A percentile compares a stretch with the other conserved stretches of the same genome.
phyloP scores from a whole-genome alignment of 2,113 vertebrate species.

The Leptocoma aspasia region DNA sequence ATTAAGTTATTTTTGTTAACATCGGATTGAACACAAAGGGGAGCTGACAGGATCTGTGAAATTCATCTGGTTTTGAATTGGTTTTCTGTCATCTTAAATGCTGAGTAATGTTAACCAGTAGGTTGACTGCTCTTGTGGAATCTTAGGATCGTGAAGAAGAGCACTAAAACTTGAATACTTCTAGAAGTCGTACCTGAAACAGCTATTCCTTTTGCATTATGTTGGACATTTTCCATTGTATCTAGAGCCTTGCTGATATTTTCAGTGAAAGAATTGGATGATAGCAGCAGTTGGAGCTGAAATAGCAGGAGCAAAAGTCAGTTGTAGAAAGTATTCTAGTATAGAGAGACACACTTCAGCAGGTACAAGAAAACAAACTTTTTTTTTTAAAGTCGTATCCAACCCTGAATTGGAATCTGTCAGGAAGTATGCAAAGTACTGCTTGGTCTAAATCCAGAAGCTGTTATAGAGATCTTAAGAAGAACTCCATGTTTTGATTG shows the following conservation, averaged over 20 bases:
- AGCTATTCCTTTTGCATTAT: not conserved
- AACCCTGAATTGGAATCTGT: not conserved
- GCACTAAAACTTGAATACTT: not conserved
- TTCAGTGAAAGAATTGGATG: not conserved
- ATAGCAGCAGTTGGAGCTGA: not conserved
- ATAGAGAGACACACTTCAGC: not conserved
- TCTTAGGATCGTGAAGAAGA: not conserved
- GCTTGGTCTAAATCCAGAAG: not conserved
- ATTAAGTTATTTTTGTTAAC: not conserved
- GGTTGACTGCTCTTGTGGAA: not conserved
- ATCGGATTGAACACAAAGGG: not conserved
- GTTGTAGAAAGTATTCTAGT: not conserved
- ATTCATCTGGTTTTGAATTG: not conserved
- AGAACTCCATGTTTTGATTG: not conserved
- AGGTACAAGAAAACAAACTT: not conserved
- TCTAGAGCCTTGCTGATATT: not conserved
- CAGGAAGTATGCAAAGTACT: not conserved
- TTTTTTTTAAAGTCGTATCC: not conserved
- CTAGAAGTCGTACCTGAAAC: not conserved
- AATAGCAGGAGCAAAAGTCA: not conserved
- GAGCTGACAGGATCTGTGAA: not conserved
- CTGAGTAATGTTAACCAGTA: not conserved
- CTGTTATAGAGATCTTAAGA: not conserved
- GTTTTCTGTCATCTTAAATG: not conserved
- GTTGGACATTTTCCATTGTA: not conserved